phyloP scores from a whole-genome alignment of 2,113 vertebrate genomes.

The Leucosticte australis region DNA sequence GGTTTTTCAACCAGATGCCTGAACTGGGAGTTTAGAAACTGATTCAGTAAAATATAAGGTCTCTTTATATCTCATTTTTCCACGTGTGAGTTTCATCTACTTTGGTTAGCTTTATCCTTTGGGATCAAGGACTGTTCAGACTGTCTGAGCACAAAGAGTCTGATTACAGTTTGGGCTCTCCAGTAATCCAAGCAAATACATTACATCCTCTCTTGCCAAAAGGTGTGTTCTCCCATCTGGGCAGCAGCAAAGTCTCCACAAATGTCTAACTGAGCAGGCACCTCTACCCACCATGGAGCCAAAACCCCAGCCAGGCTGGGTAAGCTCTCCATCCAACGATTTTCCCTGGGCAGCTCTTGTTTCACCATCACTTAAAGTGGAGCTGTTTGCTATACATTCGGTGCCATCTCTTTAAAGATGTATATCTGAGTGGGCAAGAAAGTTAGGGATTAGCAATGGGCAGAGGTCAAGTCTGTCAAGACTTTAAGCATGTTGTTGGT shows the following conservation, averaged over 20 bases:
- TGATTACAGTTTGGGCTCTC: neutral
- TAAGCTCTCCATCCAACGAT: neutral
- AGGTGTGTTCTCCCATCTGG: neutral
- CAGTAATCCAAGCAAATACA: neutral
- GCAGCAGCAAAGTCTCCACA: neutral
- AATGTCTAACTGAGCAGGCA: neutral
- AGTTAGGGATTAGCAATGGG: constrained; percentile 24
- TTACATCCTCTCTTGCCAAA: neutral
- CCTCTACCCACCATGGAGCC: neutral
- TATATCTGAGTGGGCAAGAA: constrained; percentile 60
- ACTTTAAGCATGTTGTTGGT: constrained; percentile 36
- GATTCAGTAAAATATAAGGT: neutral
- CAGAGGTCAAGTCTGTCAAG: constrained; percentile 51
- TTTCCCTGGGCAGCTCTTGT: neutral
- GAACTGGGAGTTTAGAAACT: constrained; percentile 9
- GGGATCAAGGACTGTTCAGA: constrained; percentile 1
- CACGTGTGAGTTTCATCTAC: neutral
- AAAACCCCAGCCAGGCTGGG: neutral
- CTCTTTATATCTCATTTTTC: neutral
- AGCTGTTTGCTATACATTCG: neutral
- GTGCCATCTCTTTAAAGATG: constrained; percentile 36
- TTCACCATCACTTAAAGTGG: neutral
- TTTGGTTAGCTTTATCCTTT: constrained; percentile 4
- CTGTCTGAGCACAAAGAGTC: neutral
- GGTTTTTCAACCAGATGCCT: neutral